phyloP scores from a whole-genome alignment of 2,113 vertebrate genomes.

The Sturnus vulgaris region DNA sequence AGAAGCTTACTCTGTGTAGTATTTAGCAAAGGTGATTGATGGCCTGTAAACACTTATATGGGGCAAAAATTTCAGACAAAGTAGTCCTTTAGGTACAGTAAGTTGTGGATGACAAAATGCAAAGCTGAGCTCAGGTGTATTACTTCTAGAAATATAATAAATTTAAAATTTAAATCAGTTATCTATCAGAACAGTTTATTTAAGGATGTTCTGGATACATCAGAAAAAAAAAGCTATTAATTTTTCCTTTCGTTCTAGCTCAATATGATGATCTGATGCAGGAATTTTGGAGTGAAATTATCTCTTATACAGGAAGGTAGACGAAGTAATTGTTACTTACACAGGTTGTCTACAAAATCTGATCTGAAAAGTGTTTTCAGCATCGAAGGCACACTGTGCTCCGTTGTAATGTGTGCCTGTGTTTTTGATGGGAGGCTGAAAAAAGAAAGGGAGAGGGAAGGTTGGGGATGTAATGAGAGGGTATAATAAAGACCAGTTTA shows the following conservation, averaged over 20 bases:
- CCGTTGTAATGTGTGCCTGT: rapidly evolving
- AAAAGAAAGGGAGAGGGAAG: not conserved
- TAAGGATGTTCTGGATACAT: not conserved
- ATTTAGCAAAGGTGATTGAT: not conserved
- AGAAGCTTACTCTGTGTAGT: not conserved
- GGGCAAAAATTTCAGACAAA: not conserved
- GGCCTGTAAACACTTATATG: not conserved
- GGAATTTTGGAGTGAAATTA: not conserved
- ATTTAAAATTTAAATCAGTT: not conserved
- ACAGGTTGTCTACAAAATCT: not conserved
- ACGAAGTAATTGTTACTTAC: not conserved
- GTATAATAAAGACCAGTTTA: not conserved
- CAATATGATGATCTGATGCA: not conserved
- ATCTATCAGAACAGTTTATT: not conserved
- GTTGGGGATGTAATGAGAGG: not conserved
- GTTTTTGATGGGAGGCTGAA: not conserved
- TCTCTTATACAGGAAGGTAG: not conserved
- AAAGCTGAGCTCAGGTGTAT: not conserved
- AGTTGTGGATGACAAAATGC: not conserved
- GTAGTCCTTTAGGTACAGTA: not conserved
- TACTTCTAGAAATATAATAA: not conserved
- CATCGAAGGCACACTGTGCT: not conserved
- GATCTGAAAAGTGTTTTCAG: not conserved
- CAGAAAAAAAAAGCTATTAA: not conserved
- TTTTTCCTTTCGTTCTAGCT: not conserved